Evolutionary conservation across 92 coral and sea anemone genomes (phyloP), one percentile per base, ranked within the genome.

Genomic region (Virgularia gustaviana): DNA sequence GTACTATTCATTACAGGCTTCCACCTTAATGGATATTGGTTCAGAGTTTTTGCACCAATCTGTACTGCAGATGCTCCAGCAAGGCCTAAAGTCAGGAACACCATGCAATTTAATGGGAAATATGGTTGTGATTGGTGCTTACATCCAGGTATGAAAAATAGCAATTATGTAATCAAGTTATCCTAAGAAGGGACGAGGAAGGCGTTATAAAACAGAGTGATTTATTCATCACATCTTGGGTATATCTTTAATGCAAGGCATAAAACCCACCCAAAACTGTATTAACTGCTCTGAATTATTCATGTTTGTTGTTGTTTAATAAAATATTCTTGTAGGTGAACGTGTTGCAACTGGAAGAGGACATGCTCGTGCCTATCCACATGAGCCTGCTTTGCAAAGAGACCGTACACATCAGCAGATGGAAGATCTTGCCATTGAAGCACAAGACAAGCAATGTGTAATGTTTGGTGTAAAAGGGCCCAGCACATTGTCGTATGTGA

Each of bases 401-500:
- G 55, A 47, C 15, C 55, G 55, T 19, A 47, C 55, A 47, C 55
- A 47, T 47, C 55, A 15, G 55, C 15, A 15, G 20, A 47, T 47
- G 55, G 55, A 47, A 47, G 22, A 47, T 15, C 15, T 5, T 5
- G 55, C 55, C 6, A 47, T 47, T 47, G 55, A 47, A 47, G 55
- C 55, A 15, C 6, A 15, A 15, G 55, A 47, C 15, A 47, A 47
- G 22, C 20, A 25, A 15, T 15, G 15, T 27, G 52, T 51, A 2
- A 41, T 19, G 49, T 19, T 31, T 19, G 57, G 71, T 29, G 45
- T 63, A 16, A 63, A 22, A 63, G 71, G 44, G 16, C 71, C 71
- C 13, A 63, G 44, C 36, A 9, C 36, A 18, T 28, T 29, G 16
- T n/a, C 67, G 13, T 35, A 16, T 15, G 9, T 60, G 29, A 60